Evolutionary conservation across 2,888 invertebrate species (phyloP), one percentile per base, ranked within the genome.

Genomic region (Linyphia triangularis): DNA sequence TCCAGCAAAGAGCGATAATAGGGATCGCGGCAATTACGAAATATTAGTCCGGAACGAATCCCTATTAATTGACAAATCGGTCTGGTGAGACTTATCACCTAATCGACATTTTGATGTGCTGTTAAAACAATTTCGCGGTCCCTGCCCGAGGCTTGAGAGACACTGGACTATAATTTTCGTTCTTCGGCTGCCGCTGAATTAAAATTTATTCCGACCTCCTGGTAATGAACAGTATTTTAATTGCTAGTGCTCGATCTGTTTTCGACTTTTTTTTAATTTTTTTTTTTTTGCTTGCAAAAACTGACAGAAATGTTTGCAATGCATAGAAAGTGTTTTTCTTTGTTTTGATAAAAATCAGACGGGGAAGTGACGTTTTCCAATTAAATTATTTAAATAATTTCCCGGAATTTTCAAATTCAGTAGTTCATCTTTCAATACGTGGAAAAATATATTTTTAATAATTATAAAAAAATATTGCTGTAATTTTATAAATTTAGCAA

Each of bases 11-110:
- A 43, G 51, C 51, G 16, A 24, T 43, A 43, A 9, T 28, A n/a
- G 26, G 51, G 51, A 67, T 10, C 51, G 30, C 9, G 30, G 57
- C 82, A 70, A 72, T 82, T 72, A 72, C 26, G 43, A 40, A 24
- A 37, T 19, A 22, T 73, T 51, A 57, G 51, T 51, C 51, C 26
- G 37, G 10, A 81, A 69, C 69, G 57, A n/a, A 10, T 57, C 28
- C 19, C 81, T 40, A 81, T 81, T 69, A 81, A 69, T 67, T 51
- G 81, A 19, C 37, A 24, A 81, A 69, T 69, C 33, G 63, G 13
- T 26, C 40, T n/a, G n/a, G 63, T 26, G 75, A 43, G 61, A 72
- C 72, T 70, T 82, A 82, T 82, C 82, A 82, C 82, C 82, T 72
- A 59, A 72, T 43, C 61, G 82, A 61, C 70, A 24, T 59, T 82